Evolutionary conservation across 2,888 invertebrate species (phyloP).

Genomic region (Parochlus steinenii): DNA sequence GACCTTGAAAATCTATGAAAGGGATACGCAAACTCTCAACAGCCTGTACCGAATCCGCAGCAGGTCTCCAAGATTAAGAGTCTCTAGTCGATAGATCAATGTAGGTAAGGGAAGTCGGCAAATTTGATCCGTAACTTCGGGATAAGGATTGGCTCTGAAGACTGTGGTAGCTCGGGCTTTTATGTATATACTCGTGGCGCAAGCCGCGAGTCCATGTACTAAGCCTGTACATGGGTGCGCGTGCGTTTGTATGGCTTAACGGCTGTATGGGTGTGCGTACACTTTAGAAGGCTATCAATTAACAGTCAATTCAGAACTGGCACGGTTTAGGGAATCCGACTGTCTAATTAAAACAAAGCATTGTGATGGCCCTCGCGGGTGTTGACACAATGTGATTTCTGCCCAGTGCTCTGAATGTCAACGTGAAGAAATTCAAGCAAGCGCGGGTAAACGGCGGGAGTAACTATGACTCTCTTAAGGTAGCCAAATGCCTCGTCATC

Average conservation of each 20-base stretch:
- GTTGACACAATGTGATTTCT: conserved; percentile 51
- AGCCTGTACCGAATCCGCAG: conserved; percentile 51
- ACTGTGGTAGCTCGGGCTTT: conserved; percentile 43
- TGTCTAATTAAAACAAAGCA: conserved; percentile 54
- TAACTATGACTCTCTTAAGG: conserved; percentile 30
- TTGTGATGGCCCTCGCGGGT: conserved; percentile 45
- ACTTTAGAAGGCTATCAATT: conserved; percentile 30
- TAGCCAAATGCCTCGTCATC: conserved; percentile 27
- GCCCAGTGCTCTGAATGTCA: conserved; percentile 49
- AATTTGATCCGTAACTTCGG: conserved; percentile 39
- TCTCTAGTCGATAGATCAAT: conserved; percentile 50
- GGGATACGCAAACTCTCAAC: conserved; percentile 16
- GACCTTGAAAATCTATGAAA: too few species aligned
- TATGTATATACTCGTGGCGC: conserved; percentile 19
- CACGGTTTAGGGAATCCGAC: conserved; percentile 44
- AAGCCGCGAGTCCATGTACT: too few species aligned
- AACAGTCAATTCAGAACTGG: conserved; percentile 42
- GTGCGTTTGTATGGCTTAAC: too few species aligned
- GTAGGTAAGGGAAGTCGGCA: conserved; percentile 53
- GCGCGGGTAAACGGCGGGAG: conserved; percentile 43
- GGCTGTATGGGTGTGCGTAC: conserved; percentile 14
- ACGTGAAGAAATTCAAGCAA: conserved; percentile 44
- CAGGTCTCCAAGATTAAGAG: conserved; percentile 58
- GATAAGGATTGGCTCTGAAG: conserved; percentile 60
- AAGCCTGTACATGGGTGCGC: conserved; percentile 7